Evolutionary conservation across 2,797 vertebrate species (phyloP).

Genomic region (Loriculus beryllinus): DNA sequence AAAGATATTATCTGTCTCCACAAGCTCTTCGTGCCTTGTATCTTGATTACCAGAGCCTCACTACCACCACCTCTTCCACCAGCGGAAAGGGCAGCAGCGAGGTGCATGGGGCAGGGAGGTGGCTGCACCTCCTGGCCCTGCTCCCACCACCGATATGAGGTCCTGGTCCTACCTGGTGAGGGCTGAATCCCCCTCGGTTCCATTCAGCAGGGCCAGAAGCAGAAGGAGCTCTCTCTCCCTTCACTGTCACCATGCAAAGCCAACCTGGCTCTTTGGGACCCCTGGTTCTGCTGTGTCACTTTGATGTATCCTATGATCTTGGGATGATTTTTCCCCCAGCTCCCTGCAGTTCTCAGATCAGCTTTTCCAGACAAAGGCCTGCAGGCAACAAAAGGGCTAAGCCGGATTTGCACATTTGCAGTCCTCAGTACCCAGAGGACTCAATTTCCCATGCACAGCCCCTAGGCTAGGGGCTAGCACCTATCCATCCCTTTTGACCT

Average conservation of each 20-base stretch:
- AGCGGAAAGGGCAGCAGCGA: rapidly evolving
- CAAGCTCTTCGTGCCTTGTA: not conserved
- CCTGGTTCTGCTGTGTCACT: not conserved
- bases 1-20: not conserved
- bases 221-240: not conserved
- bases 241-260: not conserved
- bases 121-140: not conserved
- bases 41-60: not conserved
- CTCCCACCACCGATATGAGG: rapidly evolving
- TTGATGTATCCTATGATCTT: not conserved
- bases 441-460: not conserved
- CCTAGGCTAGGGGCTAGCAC: not conserved
- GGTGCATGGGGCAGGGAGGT: rapidly evolving
- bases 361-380: not conserved
- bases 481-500: not conserved
- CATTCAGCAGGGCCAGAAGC: not conserved
- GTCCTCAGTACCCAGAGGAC: not conserved
- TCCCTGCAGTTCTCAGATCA: not conserved
- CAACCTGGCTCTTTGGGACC: not conserved
- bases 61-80: not conserved
- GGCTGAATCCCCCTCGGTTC: not conserved
- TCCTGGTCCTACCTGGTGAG: rapidly evolving
- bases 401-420: not conserved
- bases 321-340: not conserved
- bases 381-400: not conserved